Base-by-base conservation (phyloP, 2,113 vertebrate species). In the Ceyx margarethae region DNA sequence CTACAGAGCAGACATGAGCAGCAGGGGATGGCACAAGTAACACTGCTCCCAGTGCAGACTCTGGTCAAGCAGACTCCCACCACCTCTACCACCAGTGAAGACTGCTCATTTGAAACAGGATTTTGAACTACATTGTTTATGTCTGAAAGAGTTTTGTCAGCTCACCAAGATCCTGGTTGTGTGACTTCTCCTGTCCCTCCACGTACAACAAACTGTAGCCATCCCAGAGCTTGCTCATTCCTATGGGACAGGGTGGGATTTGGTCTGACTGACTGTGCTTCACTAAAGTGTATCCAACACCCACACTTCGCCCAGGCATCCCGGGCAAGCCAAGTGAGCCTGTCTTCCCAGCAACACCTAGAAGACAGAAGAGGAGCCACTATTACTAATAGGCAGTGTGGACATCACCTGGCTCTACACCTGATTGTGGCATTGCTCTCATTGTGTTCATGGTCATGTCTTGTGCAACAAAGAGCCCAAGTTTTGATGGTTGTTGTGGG, bases 91-190 rank as follows among this genome's bases (percentile, higher is more conserved):
- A 29, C 29, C 60, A 25, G 2, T 4, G 51, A 73, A 5, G 11
- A 28, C 0, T 9, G 42, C 23, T 72, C 35, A 21, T 40, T 22
- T 22, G 12, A 35, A 80, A 81, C 0, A 3, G 9, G 11, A 65
- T 73, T 89, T 60, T 54, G 50, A 28, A 54, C 53, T 9, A 6
- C 17, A 1, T 7, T 9, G n/a, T 13, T 79, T 31, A 12, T 19
- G n/a, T n/a, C 68, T 8, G 23, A 80, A 28, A 66, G 61, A 81
- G 66, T 48, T 42, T 23, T 8, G 2, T 11, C 40, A 64, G 89
- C 98, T 97, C 95, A 99, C 99, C 99, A 1, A 99, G 97, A 71
- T 99, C 99, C 96, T 99, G 99, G 97, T 99, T 99, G 96, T 99
- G 99, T 8, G 99, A 97, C 95, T 99, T 99, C 87, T 99, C 99